Evolutionary conservation across 2,888 invertebrate species (phyloP), one percentile per base, ranked within the genome.

Genomic region (Nineta flava): DNA sequence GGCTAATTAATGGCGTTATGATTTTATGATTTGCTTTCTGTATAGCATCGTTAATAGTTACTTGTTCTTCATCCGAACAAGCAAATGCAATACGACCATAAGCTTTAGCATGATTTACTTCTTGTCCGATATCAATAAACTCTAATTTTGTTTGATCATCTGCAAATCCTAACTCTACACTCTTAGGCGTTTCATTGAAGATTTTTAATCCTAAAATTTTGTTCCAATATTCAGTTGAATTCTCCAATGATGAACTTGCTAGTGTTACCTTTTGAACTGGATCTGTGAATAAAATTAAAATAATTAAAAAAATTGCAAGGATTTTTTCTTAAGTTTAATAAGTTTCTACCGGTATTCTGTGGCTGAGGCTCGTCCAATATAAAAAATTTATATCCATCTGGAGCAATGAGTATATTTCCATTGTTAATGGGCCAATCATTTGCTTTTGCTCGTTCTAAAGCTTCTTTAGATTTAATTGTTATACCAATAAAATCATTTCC

Each of bases 31-130:
- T 75, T 1, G 76, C 76, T 5, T 79, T 76, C 56, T 80, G 77
- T 52, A 95, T 79, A 55, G 73, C 76, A 54, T 79, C 68, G 61
- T 91, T 81, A 46, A 97, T 81, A 42, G 66, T 67, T n/a, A 82
- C 77, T 59, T 94, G 84, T 58, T 87, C 73, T 12, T 74, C 73
- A 55, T 75, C 72, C 0, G 95, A 94, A 56, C 90, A 84, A 0
- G 93, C 79, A 69, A 96, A 97, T 0, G 99, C 97, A 58, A 95
- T 90, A 50, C 97, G 79, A 0, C 97, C 97, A 70, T 87, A 96
- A 0, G 94, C 94, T 62, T 86, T 81, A 2, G 84, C 93, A 56
- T 86, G 85, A 62, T 93, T 77, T 3, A 97, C 73, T 32, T 77
- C 68, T 47, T 63, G 69, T 52, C 73, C 80, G 59, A 84, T 82